Percentiles rank a stretch among this genome's conserved stretches.
Evolutionary conservation across 2,797 vertebrate species (phyloP).

Genomic region (Neosalanx taihuensis): DNA sequence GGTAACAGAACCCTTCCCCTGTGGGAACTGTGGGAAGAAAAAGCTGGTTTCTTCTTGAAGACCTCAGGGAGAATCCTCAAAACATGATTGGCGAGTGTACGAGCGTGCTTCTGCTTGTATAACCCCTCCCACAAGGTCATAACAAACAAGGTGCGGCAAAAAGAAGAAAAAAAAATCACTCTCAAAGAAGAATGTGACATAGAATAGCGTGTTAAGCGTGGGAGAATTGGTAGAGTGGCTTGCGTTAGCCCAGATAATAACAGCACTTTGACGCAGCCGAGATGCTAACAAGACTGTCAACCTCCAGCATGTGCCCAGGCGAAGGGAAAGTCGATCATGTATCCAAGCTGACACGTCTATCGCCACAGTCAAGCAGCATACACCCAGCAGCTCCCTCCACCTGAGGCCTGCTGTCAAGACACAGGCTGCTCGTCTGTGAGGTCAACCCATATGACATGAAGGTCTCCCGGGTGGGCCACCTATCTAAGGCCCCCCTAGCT

Average conservation of each 20-base stretch:
- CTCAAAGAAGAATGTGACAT: too few species aligned
- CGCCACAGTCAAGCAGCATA: neutral
- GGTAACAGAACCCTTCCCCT: slow-evolving; percentile 61
- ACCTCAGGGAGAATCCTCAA: slow-evolving; percentile 31
- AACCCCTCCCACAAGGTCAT: too few species aligned
- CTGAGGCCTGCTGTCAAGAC: neutral
- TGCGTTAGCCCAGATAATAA: too few species aligned
- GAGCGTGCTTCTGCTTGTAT: too few species aligned
- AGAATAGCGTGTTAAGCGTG: too few species aligned
- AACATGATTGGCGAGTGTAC: slow-evolving; percentile 7
- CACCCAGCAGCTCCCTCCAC: neutral
- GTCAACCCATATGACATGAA: neutral
- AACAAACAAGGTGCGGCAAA: too few species aligned
- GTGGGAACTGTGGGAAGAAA: slow-evolving; percentile 40
- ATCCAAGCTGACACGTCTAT: neutral
- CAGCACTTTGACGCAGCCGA: too few species aligned
- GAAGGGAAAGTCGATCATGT: too few species aligned
- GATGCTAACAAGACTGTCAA: too few species aligned
- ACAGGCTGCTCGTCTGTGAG: neutral
- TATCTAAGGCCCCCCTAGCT: neutral
- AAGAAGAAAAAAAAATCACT: too few species aligned
- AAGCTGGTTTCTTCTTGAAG: slow-evolving; percentile 51
- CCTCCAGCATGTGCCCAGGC: too few species aligned
- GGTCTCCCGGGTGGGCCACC: neutral
- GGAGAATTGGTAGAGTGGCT: too few species aligned